These are phyloP conservation scores for Nematolebias whitei DNA, from an alignment of 2,113 vertebrate species.

Conservation along the genomic window DNA sequence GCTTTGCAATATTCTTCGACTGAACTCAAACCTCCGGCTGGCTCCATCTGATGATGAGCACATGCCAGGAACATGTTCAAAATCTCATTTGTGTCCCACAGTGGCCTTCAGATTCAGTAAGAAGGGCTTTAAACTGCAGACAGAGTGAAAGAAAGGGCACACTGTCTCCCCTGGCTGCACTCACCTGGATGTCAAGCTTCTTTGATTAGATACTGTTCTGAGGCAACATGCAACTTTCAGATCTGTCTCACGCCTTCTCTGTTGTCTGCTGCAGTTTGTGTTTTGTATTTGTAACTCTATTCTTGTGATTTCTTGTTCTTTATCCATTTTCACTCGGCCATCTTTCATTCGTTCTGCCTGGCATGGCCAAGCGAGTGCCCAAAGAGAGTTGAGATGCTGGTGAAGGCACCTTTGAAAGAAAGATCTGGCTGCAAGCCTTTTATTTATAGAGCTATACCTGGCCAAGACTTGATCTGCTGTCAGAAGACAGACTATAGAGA, in stretches of 20 bases:
- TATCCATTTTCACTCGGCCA: constrained; percentile 5
- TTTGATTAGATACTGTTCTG: constrained; percentile 58
- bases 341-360: constrained; percentile 41
- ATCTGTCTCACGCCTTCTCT: constrained; percentile 23
- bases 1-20: constrained; percentile 13
- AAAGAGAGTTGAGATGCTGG: constrained; percentile 49
- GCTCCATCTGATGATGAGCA: constrained; percentile 48
- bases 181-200: constrained; percentile 40
- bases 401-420: constrained; percentile 59
- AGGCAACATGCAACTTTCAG: constrained; percentile 42
- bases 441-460: constrained; percentile 56
- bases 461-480: constrained; percentile 45
- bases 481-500: constrained; percentile 33
- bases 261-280: constrained; percentile 16
- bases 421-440: constrained; percentile 58
- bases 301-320: background rate
- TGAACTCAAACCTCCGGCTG: constrained; percentile 31
- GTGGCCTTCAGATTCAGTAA: constrained; percentile 25
- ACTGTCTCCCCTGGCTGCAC: constrained; percentile 26
- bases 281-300: background rate
- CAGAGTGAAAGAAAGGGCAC: constrained; percentile 6
- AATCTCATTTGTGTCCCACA: constrained; percentile 24
- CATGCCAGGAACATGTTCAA: constrained; percentile 32
- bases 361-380: constrained; percentile 40
- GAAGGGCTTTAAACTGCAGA: constrained; percentile 38